Base-by-base conservation (phyloP, 1,140 invertebrate species). In the Drosophila lacteicornis region DNA sequence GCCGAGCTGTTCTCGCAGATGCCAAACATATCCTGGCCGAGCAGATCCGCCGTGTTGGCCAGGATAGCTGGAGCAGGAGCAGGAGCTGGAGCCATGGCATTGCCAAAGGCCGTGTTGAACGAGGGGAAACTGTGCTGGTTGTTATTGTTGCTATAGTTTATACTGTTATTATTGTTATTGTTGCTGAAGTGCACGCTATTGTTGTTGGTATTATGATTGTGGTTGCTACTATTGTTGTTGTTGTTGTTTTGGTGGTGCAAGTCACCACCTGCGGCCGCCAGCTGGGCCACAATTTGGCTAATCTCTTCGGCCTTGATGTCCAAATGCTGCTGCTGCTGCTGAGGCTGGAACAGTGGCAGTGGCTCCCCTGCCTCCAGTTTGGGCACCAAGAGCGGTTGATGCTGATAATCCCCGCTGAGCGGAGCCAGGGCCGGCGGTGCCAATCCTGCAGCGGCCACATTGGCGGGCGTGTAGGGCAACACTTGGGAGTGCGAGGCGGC, bases 1-100 rank as follows among this genome's bases (percentile, higher is more conserved):
- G 93, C 92, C 6, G 94, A 94, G 36, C 94, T 94, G 75, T 94
- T 94, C 49, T 94, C 94, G 85, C 94, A 94, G 30, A 93, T 85
- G 4, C 83, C 91, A 36, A 92, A 74, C 71, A 93, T 84, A 43
- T 93, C 91, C 51, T 91, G 92, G 5, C 80, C 78, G 7, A 92
- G 57, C 43, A 92, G 45, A 58, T 82, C 85, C 19, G 90, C 75
- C 1, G 91, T 91, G 33, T 84, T 91, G 47, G 57, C 70, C 51
- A 90, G 49, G 15, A 36, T 36, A 15, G 43, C 6, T 11, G 40
- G 40, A 27, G 51, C 45, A 11, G 8, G 13, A n/a, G 53, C 36
- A n/a, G 13, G 13, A 36, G 33, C 33, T 33, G 33, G 1, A 9
- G 70, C 67, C 58, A 87, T 63, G 8, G 75, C 75, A 47, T 78